phyloP scores from a whole-genome alignment of 2,888 invertebrate species.

The Serripes groenlandicus region DNA sequence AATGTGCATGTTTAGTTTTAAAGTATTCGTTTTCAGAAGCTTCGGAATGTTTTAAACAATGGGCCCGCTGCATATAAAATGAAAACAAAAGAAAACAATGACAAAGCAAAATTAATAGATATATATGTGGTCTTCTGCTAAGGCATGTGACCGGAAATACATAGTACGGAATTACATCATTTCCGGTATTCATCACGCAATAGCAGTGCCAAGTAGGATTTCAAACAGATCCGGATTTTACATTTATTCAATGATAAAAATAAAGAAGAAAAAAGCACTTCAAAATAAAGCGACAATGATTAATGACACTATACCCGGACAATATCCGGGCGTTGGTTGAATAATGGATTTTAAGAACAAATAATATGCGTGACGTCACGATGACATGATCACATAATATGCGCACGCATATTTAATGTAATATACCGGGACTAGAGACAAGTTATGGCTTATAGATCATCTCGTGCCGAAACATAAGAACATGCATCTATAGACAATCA shows the following conservation, averaged over 20 bases:
- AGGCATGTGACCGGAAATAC: conserved; percentile 13
- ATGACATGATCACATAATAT: conserved; percentile 23
- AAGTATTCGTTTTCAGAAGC: conserved; percentile 5
- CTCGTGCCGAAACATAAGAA: no score
- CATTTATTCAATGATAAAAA: not conserved
- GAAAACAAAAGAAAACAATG: conserved; percentile 13
- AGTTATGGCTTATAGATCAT: conserved; percentile 44
- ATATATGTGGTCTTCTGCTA: conserved; percentile 31
- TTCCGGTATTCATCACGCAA: not conserved
- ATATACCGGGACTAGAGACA: conserved; percentile 66
- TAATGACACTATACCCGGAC: not conserved
- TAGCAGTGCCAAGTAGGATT: conserved; percentile 64
- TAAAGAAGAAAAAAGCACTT: conserved; percentile 18
- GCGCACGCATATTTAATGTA: conserved; percentile 17
- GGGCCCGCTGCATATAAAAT: conserved; percentile 49
- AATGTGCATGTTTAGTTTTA: not conserved
- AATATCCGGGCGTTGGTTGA: not conserved
- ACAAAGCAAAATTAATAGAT: not conserved
- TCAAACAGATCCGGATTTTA: conserved; percentile 69
- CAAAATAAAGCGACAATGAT: conserved; percentile 26
- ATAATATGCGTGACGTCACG: conserved; percentile 22
- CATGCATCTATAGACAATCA: no score
- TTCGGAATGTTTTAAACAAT: conserved; percentile 57
- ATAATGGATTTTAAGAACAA: not conserved
- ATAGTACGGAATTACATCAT: conserved; percentile 8